These are phyloP conservation scores for Microtus ochrogaster DNA, from an alignment of 2,113 vertebrate genomes.

Conservation along the genomic window DNA sequence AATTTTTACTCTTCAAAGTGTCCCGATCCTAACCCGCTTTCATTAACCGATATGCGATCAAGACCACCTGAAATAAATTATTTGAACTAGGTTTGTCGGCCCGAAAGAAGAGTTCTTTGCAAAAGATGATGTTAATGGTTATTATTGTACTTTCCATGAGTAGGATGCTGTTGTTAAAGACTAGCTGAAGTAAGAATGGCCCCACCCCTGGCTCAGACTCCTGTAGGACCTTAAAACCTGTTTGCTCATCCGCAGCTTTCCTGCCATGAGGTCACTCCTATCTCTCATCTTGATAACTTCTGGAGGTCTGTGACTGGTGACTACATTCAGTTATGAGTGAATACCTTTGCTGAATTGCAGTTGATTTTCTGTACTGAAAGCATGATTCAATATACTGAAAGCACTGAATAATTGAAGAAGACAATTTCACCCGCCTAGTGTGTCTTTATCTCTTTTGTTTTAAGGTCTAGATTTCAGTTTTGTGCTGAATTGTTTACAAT, in stretches of 20 bases:
- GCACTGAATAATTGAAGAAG: neutral
- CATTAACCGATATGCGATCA: neutral
- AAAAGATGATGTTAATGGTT: neutral
- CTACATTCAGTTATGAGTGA: neutral
- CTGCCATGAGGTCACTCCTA: neutral
- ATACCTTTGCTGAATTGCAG: neutral
- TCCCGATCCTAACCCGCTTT: neutral
- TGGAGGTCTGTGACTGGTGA: rapidly evolving
- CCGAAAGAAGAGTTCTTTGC: neutral
- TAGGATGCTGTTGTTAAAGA: neutral
- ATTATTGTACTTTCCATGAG: neutral
- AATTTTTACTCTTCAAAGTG: neutral
- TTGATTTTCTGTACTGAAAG: neutral
- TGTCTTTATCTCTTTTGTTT: neutral
- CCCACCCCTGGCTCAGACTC: neutral
- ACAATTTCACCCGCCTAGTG: neutral
- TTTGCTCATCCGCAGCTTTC: neutral
- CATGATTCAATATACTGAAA: neutral
- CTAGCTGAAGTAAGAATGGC: neutral
- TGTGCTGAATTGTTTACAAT: neutral
- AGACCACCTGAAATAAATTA: neutral
- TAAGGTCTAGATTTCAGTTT: neutral
- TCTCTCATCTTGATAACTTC: neutral
- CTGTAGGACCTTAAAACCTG: neutral
- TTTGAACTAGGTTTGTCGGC: neutral